Evolutionary conservation across 2,797 vertebrate genomes (phyloP).

Genomic region (Onychomys arenicola): DNA sequence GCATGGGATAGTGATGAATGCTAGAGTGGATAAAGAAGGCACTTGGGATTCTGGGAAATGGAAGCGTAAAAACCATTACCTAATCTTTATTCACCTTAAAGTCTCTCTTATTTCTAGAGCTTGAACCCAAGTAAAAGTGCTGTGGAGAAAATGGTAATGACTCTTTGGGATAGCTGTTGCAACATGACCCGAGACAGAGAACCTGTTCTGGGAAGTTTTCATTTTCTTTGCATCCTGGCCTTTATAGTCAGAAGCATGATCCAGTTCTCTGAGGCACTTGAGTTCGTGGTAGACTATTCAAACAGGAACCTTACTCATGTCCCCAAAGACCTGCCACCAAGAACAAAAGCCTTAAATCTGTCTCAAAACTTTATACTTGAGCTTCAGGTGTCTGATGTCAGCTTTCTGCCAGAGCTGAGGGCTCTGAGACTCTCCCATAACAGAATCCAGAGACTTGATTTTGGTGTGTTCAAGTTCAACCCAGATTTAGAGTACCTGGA

Average conservation of each 20-base stretch:
- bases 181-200: conserved; percentile 54
- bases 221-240: conserved; percentile 64
- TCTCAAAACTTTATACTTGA: conserved; percentile 90
- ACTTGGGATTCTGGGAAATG: not conserved
- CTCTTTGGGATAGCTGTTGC: not conserved
- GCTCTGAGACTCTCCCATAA: conserved; percentile 92
- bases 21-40: not conserved
- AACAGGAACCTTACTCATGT: conserved; percentile 76
- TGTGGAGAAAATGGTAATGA: conserved; percentile 60
- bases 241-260: conserved; percentile 71
- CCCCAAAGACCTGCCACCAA: conserved; percentile 86
- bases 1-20: not conserved
- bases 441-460: conserved; percentile 85
- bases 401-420: conserved; percentile 83
- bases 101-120: conserved; percentile 77
- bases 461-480: conserved; percentile 88
- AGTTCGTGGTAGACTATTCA: conserved; percentile 74
- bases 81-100: not conserved
- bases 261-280: conserved; percentile 72
- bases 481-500: conserved; percentile 90
- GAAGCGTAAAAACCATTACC: not conserved
- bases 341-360: conserved; percentile 88
- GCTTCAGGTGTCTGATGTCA: conserved; percentile 87
- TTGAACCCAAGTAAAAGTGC: conserved; percentile 55
- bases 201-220: conserved; percentile 12